Conservation (phyloP, 1,140 invertebrate species). For the Papilio machaon region DNA sequence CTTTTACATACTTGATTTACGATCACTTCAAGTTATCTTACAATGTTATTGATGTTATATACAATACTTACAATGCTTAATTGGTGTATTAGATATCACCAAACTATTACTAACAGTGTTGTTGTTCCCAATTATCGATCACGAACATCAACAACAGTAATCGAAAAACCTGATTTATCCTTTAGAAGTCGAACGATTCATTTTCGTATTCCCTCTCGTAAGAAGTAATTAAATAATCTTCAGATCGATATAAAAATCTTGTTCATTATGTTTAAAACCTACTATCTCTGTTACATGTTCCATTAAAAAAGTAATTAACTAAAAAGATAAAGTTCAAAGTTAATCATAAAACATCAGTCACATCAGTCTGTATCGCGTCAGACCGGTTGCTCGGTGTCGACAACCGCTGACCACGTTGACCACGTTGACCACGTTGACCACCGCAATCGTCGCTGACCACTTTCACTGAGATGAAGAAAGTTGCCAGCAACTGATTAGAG, state of each 20-base stretch:
- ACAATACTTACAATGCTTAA: too few species aligned
- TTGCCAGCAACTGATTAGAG: slow-evolving; percentile 35
- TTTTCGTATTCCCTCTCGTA: too few species aligned
- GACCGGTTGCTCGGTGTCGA: not conserved
- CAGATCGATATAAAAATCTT: too few species aligned
- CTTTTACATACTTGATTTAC: not conserved
- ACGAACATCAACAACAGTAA: too few species aligned
- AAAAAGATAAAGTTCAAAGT: slow-evolving; percentile 20
- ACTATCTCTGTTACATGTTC: not conserved
- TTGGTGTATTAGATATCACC: too few species aligned
- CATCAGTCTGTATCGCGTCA: not conserved
- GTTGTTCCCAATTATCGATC: too few species aligned
- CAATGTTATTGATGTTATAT: not conserved
- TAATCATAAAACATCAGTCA: not conserved
- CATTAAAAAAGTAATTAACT: not conserved
- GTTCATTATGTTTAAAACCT: too few species aligned
- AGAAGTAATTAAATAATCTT: too few species aligned
- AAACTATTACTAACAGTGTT: too few species aligned
- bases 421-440: slow-evolving; percentile 2
- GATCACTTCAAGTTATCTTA: slow-evolving; percentile 1
- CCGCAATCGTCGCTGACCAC: not conserved
- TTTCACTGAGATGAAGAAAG: slow-evolving; percentile 37
- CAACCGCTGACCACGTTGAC: not conserved
- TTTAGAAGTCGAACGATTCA: too few species aligned
- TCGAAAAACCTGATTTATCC: too few species aligned